These are phyloP conservation scores for Holacanthus passer DNA, from an alignment of 2,113 vertebrate genomes.

Conservation along the genomic window DNA sequence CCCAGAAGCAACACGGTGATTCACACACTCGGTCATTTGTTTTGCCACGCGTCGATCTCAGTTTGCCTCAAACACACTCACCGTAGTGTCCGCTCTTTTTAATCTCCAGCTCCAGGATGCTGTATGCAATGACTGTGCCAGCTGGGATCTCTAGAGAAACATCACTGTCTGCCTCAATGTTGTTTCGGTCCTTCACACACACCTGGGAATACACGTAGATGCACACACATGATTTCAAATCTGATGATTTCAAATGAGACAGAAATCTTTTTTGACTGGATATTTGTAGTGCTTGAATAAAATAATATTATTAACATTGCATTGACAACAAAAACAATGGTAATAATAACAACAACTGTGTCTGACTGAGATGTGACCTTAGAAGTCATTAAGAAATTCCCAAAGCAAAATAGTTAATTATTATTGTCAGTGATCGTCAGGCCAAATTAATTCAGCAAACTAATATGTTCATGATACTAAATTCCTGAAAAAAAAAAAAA, in stretches of 20 bases:
- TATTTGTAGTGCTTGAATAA: neutral
- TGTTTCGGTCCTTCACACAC: slow-evolving; percentile 81
- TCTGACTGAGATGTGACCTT: too few species aligned
- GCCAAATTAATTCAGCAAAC: too few species aligned
- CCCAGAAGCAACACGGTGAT: neutral
- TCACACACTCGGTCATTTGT: neutral
- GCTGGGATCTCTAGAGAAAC: slow-evolving; percentile 90
- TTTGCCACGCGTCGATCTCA: neutral
- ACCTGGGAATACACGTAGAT: slow-evolving; percentile 73
- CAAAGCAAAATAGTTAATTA: too few species aligned
- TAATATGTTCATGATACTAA: too few species aligned
- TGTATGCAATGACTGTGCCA: slow-evolving; percentile 88
- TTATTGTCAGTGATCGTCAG: too few species aligned
- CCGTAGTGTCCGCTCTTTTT: slow-evolving; percentile 87
- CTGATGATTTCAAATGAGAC: neutral
- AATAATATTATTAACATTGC: too few species aligned
- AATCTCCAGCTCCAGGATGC: slow-evolving; percentile 89
- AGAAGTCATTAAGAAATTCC: too few species aligned
- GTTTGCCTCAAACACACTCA: slow-evolving; percentile 77
- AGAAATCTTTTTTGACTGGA: neutral
- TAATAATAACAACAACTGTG: too few species aligned
- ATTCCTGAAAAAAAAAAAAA: too few species aligned
- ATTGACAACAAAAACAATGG: too few species aligned
- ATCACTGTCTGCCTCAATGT: slow-evolving; percentile 76
- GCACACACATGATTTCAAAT: neutral